Evolutionary conservation across 2,113 vertebrate genomes (phyloP).

Genomic region (Rhabdomys dilectus): DNA sequence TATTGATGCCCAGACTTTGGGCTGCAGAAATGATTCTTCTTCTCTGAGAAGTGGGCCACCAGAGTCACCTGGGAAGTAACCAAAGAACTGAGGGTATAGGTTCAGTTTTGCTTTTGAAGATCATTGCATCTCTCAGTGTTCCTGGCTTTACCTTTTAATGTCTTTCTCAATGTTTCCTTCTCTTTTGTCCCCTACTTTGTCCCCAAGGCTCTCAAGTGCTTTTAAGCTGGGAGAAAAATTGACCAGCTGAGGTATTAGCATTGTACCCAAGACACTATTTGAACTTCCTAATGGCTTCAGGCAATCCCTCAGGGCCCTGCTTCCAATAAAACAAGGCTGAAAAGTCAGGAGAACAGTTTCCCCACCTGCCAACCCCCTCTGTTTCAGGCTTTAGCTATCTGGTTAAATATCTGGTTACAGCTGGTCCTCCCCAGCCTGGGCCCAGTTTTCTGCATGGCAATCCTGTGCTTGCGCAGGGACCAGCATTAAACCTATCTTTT

Average conservation of each 20-base stretch:
- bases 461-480: background rate
- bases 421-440: background rate
- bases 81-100: fast-evolving
- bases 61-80: background rate
- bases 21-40: constrained; percentile 44
- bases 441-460: background rate
- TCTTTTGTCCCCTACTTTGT: constrained; percentile 12
- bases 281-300: constrained; percentile 54
- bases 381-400: background rate
- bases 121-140: constrained; percentile 74
- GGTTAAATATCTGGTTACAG: too few species aligned
- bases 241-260: constrained; percentile 49
- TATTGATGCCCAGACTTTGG: background rate
- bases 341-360: constrained; percentile 22
- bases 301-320: constrained; percentile 11
- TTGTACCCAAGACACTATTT: background rate
- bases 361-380: background rate
- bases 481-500: background rate
- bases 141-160: constrained; percentile 63
- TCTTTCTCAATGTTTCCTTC: constrained; percentile 63
- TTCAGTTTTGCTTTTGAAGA: constrained; percentile 69
- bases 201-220: constrained; percentile 60
- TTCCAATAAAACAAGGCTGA: constrained; percentile 55
- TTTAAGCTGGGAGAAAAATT: constrained; percentile 60
- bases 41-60: background rate